phyloP scores from a whole-genome alignment of 2,888 invertebrate genomes.

The Rotaria macrura region DNA sequence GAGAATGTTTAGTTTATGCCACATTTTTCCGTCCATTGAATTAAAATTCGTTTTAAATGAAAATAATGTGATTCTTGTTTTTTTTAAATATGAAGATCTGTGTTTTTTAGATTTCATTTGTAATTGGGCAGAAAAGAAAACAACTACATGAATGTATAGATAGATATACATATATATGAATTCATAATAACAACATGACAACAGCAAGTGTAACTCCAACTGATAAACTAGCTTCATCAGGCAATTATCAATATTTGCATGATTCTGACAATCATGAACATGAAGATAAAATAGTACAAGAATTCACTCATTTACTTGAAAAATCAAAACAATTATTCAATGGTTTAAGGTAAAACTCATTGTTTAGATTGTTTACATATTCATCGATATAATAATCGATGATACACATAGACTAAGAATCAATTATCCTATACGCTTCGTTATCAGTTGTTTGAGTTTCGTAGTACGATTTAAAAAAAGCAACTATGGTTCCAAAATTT shows the following conservation, averaged over 20 bases:
- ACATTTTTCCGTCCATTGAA: neutral
- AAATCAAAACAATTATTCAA: slow-evolving; percentile 94
- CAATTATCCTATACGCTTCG: no score
- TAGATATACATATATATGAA: no score
- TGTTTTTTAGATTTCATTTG: neutral
- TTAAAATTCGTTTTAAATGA: neutral
- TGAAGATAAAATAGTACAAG: slow-evolving; percentile 62
- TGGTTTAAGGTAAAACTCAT: slow-evolving; percentile 65
- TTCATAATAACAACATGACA: neutral
- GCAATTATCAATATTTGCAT: neutral
- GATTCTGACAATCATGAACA: neutral
- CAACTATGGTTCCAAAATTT: no score
- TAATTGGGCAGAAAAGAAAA: neutral
- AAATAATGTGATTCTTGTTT: neutral
- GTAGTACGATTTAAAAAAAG: no score
- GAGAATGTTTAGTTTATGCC: neutral
- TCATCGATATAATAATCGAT: no score
- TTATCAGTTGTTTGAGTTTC: no score
- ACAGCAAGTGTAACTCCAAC: neutral
- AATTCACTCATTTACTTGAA: slow-evolving; percentile 87
- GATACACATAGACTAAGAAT: no score
- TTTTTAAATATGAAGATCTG: neutral
- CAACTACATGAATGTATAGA: no score
- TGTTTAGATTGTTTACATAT: no score
- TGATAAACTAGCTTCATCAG: neutral